These are phyloP conservation scores for Hermetia illucens DNA, from an alignment of 1,140 invertebrate genomes.

Conservation along the genomic window DNA sequence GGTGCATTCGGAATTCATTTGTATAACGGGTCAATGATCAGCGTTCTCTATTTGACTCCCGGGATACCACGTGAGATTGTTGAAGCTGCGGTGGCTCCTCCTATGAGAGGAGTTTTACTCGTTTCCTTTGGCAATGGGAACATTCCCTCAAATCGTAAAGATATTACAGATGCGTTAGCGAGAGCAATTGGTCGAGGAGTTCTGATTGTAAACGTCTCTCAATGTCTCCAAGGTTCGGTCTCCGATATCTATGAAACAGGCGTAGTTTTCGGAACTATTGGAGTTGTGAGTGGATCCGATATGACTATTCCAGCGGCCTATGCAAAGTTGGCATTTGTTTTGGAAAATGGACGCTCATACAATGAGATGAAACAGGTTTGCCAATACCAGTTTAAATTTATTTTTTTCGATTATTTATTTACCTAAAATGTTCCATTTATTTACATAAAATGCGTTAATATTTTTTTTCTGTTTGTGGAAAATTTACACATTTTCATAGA, in stretches of 20 bases:
- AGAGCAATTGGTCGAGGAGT: conserved; percentile 59
- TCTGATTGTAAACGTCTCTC: conserved; percentile 79
- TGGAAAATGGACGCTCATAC: conserved; percentile 58
- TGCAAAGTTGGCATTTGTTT: conserved; percentile 75
- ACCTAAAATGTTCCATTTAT: too few species aligned
- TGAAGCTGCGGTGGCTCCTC: conserved; percentile 58
- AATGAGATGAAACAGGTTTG: conserved; percentile 49
- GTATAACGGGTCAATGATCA: conserved; percentile 62
- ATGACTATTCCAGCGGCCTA: conserved; percentile 88
- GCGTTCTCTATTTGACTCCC: conserved; percentile 69
- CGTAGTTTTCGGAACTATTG: conserved; percentile 37
- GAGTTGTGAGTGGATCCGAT: conserved; percentile 73
- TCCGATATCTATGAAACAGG: conserved; percentile 65
- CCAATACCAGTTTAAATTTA: conserved; percentile 9
- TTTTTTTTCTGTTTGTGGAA: too few species aligned
- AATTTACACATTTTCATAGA: too few species aligned
- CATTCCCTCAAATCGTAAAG: conserved; percentile 60
- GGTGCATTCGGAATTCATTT: conserved; percentile 60
- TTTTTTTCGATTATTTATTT: too few species aligned
- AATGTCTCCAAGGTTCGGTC: conserved; percentile 65
- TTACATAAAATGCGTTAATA: too few species aligned
- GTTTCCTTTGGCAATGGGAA: conserved; percentile 86
- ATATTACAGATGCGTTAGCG: conserved; percentile 56
- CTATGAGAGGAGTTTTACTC: conserved; percentile 69
- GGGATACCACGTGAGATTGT: conserved; percentile 71